These are phyloP conservation scores for Zaprionus tsacasi DNA, from an alignment of 1,140 invertebrate species.

Conservation along the genomic window DNA sequence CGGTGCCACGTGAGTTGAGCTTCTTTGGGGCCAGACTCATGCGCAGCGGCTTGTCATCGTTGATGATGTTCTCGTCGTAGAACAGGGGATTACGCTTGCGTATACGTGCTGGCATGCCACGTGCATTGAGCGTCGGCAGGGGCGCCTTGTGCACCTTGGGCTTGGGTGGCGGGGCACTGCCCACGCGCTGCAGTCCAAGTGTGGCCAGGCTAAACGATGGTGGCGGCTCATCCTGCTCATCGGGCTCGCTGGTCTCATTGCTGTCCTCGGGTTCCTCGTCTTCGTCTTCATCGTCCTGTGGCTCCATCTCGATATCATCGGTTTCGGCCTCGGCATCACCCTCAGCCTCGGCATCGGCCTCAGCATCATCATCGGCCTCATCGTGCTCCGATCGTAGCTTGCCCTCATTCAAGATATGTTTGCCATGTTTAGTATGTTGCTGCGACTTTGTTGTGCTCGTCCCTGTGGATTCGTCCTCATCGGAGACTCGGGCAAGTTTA, in stretches of 20 bases:
- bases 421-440: not conserved
- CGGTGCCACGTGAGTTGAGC: constrained; percentile 39
- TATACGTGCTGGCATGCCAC: constrained; percentile 95
- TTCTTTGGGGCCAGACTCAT: constrained; percentile 85
- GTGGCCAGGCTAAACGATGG: constrained; percentile 90
- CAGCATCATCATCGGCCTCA: constrained; percentile 21
- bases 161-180: constrained; percentile 88
- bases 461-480: constrained; percentile 23
- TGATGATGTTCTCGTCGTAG: constrained; percentile 96
- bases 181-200: constrained; percentile 91
- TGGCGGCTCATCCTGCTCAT: constrained; percentile 87
- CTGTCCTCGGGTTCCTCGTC: constrained; percentile 70
- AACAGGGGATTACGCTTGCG: constrained; percentile 95
- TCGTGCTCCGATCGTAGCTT: constrained; percentile 26
- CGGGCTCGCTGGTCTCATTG: constrained; percentile 54
- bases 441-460: not conserved
- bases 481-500: constrained; percentile 18
- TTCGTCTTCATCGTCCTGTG: constrained; percentile 46
- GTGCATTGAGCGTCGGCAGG: constrained; percentile 90
- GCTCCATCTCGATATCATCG: constrained; percentile 32
- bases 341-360: constrained; percentile 19
- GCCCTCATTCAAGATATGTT: not conserved
- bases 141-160: constrained; percentile 89
- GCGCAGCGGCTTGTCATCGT: constrained; percentile 89
- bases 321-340: constrained; percentile 30